Conservation (phyloP, 2,888 invertebrate genomes). For the Metacarcinus magister region DNA sequence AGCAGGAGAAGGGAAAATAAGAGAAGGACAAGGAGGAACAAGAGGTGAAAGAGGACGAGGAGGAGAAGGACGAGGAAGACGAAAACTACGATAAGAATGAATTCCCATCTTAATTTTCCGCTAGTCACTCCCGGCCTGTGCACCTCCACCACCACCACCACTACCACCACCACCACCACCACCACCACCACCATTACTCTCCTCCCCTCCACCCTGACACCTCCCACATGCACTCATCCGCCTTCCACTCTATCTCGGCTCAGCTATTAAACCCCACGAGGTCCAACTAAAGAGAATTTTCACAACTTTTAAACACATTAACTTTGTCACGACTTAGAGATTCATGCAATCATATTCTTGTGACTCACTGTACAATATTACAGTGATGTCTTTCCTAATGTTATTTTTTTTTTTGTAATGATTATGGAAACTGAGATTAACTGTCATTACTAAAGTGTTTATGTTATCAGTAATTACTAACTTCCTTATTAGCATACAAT, state of each 20-base stretch:
- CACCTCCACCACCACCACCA: conserved; percentile 22
- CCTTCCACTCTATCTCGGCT: neutral
- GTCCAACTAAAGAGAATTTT: too few relatives aligned
- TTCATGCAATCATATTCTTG: too few relatives aligned
- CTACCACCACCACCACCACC: conserved; percentile 12
- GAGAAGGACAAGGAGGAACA: neutral
- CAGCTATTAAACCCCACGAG: neutral
- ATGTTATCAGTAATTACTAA: too few relatives aligned
- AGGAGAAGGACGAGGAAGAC: neutral
- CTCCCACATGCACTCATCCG: neutral
- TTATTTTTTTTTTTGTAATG: neutral
- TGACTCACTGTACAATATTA: too few relatives aligned
- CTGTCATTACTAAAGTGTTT: too few relatives aligned
- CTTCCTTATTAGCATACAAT: too few relatives aligned
- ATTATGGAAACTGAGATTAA: too few relatives aligned
- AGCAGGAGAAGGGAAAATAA: neutral
- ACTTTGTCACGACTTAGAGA: too few relatives aligned
- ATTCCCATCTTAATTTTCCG: conserved; percentile 47
- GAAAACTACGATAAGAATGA: neutral
- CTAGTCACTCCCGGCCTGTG: conserved; percentile 1
- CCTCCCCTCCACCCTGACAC: neutral
- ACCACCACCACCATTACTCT: neutral
- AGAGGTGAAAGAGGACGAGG: neutral
- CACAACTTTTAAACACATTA: too few relatives aligned
- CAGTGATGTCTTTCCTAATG: too few relatives aligned